Conservation (phyloP, 2,797 vertebrate genomes). For the Potorous gilbertii region DNA sequence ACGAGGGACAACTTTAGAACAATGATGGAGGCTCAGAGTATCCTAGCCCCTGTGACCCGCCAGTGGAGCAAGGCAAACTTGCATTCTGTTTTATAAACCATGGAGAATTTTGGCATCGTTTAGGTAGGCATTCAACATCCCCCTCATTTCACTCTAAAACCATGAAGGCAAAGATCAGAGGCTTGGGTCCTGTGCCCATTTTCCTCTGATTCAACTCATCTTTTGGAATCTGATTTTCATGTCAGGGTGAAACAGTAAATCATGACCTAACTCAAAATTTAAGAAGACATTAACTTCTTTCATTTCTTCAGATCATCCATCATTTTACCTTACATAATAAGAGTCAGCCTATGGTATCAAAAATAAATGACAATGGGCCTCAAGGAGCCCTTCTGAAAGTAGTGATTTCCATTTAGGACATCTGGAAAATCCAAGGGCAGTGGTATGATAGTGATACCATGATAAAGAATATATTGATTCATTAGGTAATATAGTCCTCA, state of each 20-base stretch:
- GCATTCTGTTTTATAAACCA: slow-evolving; percentile 11
- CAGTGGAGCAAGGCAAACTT: slow-evolving; percentile 6
- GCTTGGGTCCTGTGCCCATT: not conserved
- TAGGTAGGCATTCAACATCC: not conserved
- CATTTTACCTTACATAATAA: slow-evolving; percentile 44
- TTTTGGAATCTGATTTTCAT: not conserved
- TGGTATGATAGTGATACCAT: not conserved
- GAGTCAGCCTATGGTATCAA: slow-evolving; percentile 19
- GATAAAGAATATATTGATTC: not conserved
- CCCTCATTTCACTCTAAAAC: slow-evolving; percentile 35
- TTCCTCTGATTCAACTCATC: slow-evolving; percentile 21
- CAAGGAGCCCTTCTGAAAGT: slow-evolving; percentile 17
- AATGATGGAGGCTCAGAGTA: slow-evolving; percentile 20
- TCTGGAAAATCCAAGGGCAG: not conserved
- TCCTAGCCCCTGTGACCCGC: not conserved
- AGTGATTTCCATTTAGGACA: not conserved
- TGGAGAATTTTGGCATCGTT: slow-evolving; percentile 4
- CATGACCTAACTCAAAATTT: not conserved
- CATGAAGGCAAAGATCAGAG: slow-evolving; percentile 23
- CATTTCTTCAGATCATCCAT: slow-evolving; percentile 32
- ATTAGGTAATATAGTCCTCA: not conserved
- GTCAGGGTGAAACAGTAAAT: slow-evolving; percentile 31
- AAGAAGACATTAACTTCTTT: slow-evolving; percentile 19
- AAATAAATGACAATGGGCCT: slow-evolving; percentile 20
- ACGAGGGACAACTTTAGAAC: slow-evolving; percentile 40